Percentiles rank a stretch among this genome's conserved stretches.
Conservation (phyloP, 1,140 invertebrate species). For the Drosophila bipectinata region DNA sequence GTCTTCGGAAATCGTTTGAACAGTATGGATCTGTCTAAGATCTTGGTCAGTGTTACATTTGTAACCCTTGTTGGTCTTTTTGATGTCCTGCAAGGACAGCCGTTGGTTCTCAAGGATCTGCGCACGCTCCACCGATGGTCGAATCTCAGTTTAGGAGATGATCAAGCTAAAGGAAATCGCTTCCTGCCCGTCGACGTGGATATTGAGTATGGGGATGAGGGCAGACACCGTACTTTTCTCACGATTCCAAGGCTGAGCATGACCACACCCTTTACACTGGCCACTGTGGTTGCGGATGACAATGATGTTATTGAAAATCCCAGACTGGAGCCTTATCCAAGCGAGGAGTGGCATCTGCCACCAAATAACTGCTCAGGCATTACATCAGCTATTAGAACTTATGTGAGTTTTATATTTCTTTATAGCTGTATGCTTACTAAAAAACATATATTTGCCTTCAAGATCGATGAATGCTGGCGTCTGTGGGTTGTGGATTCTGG, state of each 20-base stretch:
- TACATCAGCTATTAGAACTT: conserved; percentile 85
- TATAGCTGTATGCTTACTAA: too few species aligned
- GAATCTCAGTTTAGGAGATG: conserved; percentile 85
- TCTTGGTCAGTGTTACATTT: conserved; percentile 14
- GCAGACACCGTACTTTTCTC: conserved; percentile 86
- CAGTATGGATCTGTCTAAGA: conserved; percentile 46
- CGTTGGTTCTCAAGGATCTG: conserved; percentile 57
- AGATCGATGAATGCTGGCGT: conserved; percentile 88
- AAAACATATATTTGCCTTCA: background rate
- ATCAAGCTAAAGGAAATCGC: conserved; percentile 86
- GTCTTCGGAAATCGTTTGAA: conserved; percentile 56
- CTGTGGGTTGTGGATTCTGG: conserved; percentile 89
- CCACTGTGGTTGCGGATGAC: conserved; percentile 84
- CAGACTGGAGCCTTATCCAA: conserved; percentile 85
- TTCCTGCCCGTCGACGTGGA: conserved; percentile 91
- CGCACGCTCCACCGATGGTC: conserved; percentile 85
- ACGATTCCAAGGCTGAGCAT: conserved; percentile 89
- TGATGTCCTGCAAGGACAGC: conserved; percentile 26
- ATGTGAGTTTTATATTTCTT: conserved; percentile 48
- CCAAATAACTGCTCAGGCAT: conserved; percentile 84
- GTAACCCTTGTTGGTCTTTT: conserved; percentile 28
- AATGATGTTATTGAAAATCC: conserved; percentile 63
- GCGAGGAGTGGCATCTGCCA: conserved; percentile 85
- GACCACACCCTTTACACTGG: conserved; percentile 88
- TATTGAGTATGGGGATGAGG: conserved; percentile 86